phyloP scores from a whole-genome alignment of 2,113 vertebrate genomes.

The Actenoides hombroni region DNA sequence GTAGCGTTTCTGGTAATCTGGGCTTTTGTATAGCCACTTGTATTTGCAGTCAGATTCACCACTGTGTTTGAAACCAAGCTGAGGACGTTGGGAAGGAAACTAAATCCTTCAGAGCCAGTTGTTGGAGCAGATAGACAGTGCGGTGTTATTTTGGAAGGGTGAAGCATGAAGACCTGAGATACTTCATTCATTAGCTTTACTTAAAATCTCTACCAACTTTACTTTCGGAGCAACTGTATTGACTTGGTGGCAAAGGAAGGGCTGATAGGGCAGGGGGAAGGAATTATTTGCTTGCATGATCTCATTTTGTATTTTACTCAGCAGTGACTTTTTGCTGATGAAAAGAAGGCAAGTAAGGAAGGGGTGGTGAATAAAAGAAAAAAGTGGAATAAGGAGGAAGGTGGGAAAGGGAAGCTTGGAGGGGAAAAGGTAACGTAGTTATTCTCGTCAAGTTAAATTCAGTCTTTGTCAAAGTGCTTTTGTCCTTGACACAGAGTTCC shows the following conservation, averaged over 20 bases:
- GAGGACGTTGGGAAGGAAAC: background rate
- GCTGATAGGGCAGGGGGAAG: background rate
- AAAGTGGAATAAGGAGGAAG: slow-evolving; percentile 10
- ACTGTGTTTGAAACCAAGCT: background rate
- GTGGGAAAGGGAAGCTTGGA: background rate
- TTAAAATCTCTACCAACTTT: background rate
- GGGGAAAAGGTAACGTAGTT: background rate
- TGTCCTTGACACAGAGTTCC: background rate
- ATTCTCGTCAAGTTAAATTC: background rate
- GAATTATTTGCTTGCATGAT: background rate
- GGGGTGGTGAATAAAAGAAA: background rate
- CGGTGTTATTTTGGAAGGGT: background rate
- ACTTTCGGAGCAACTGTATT: background rate
- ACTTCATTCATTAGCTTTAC: background rate
- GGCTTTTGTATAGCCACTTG: background rate
- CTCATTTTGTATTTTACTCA: background rate
- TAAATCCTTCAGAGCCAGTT: background rate
- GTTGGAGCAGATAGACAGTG: background rate
- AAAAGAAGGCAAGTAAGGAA: background rate
- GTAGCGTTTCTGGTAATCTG: background rate
- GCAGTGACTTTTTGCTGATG: background rate
- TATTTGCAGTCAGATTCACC: background rate
- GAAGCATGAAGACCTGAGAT: background rate
- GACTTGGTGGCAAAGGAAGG: background rate
- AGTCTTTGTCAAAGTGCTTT: background rate